A percentile compares a stretch with the other conserved stretches of the same genome.
Evolutionary conservation across 2,797 vertebrate species (phyloP).

Genomic region (Bovichtus variegatus): DNA sequence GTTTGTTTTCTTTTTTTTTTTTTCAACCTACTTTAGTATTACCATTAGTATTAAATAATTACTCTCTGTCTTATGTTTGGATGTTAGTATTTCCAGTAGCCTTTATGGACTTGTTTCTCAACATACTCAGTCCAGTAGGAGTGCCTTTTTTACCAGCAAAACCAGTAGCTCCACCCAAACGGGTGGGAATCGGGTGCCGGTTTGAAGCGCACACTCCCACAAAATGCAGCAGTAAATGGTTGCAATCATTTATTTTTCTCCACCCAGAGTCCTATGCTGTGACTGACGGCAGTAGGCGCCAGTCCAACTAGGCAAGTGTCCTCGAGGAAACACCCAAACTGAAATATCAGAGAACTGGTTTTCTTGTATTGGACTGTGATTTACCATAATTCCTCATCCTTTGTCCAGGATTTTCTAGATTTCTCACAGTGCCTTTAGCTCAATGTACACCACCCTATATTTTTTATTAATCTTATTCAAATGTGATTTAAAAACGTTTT

Average conservation of each 20-base stretch:
- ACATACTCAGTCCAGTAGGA: background rate
- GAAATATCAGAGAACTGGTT: background rate
- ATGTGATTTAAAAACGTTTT: background rate
- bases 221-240: background rate
- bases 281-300: background rate
- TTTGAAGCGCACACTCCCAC: background rate
- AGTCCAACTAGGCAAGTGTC: background rate
- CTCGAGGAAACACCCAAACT: background rate
- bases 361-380: background rate
- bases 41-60: background rate
- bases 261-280: background rate
- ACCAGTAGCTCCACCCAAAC: slow-evolving; percentile 12
- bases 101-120: background rate
- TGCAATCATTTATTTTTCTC: background rate
- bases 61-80: background rate
- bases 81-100: background rate
- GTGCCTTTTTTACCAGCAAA: background rate
- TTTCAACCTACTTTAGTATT: background rate
- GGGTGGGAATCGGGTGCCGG: fast-evolving
- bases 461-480: background rate
- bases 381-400: too few relatives aligned
- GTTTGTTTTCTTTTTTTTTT: background rate
- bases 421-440: background rate
- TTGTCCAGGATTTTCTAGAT: background rate
- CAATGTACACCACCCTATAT: background rate